Evolutionary conservation across 2,113 vertebrate genomes (phyloP), one percentile per base, ranked within the genome.

Genomic region (Albula glossodonta): DNA sequence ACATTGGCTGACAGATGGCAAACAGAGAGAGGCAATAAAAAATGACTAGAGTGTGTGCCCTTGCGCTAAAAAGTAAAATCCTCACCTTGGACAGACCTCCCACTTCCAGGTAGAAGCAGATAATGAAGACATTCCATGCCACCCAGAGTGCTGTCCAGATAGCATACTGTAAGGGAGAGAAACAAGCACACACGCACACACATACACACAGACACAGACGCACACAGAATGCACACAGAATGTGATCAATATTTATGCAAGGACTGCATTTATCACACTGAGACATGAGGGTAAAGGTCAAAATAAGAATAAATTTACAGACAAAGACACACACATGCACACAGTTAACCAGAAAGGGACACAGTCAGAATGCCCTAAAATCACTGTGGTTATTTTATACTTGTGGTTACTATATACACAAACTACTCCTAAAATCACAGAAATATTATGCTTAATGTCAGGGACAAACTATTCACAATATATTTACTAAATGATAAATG

Each of bases 51-150:
- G 22, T 17, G 9, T 60, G 51, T 74, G 11, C 2, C 78, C 7
- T 3, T 25, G 8, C 13, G 31, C 31, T 41, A 41, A 31, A 81
- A 77, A 51, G 49, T 50, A 22, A 82, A 48, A 41, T 52, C 48
- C 96, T 96, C 93, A 97, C 98, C 97, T 98, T 97, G 0, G 96
- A 97, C 85, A 98, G 94, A 63, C 96, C 97, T 88, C 98, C 97
- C 50, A 98, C 97, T 78, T 99, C 97, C 93, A 98, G 95, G 92
- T 98, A 98, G 91, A 97, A 98, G 88, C 97, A 99, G 95, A 97
- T 97, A 91, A 98, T 92, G 88, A 98, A 98, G 94, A 97, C 94
- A 56, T 98, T 98, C 98, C 98, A 98, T 91, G 97, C 96, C 91
- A 99, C 96, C 98, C 97, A 98, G 87, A 98, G 48, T 5, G 96